Base-by-base conservation (phyloP, 1,140 invertebrate species). In the Rhagoletis zephyria region DNA sequence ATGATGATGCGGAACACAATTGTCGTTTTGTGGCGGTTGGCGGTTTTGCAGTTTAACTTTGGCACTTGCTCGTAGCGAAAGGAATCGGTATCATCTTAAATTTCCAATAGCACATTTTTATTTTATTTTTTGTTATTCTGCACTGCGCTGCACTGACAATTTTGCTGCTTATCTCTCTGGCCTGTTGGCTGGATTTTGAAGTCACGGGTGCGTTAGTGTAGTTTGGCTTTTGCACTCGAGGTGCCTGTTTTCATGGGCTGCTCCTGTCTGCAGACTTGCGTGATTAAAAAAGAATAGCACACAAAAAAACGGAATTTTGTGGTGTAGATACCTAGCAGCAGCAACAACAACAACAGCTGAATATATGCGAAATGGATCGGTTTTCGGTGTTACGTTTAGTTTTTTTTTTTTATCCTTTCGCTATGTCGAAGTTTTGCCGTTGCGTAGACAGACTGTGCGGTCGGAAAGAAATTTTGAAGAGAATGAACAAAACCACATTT, bases 21-120 rank as follows among this genome's bases (percentile, higher is more conserved):
- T 81, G 48, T 56, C 74, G 74, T 30, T 81, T 81, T 51, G 74
- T n/a, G 74, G 48, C 74, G 63, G 59, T 86, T 86, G 85, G 85
- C 63, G 59, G 59, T 86, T 86, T 86, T 65, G 85, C 85, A 86
- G 85, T 86, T 86, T 86, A 86, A 86, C 85, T 86, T 86, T 86
- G 85, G 85, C 85, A 86, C 85, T 86, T 86, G 85, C 85, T 86
- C 85, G 63, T 65, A 42, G 63, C 85, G 85, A 86, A 86, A 86
- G 85, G 85, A 86, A 86, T 86, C 63, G 85, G 59, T 86, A 63
- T 63, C 59, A 63, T 60, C 85, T 86, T 56, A 81, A 81, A 86
- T 86, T 61, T 51, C 59, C 85, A 63, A 48, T 59, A 30, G n/a
- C 6, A 48, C 19, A 60, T 85, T 85, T 85, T 85, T n/a, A n/a